Base-by-base conservation (phyloP, 2,888 invertebrate genomes). In the Linnaemya tessellans region DNA sequence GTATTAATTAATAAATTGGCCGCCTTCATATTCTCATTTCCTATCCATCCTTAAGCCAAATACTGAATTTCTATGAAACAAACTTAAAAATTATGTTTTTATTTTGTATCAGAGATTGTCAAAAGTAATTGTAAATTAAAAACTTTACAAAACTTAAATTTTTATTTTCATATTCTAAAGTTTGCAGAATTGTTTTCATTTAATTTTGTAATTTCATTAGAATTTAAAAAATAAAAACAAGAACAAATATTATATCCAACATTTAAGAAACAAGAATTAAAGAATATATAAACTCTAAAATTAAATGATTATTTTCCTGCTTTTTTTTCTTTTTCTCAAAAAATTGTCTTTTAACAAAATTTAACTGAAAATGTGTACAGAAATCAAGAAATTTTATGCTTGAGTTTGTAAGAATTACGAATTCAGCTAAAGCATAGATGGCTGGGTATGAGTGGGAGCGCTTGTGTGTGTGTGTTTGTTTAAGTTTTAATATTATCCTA, bases 401-500 rank as follows among this genome's bases (percentile, higher is more conserved):
- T 20, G 15, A 54, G n/a, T 41, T 54, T 41, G 20, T 30, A 13
- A 43, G n/a, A 54, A 54, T 41, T 51, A 64, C 15, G 25, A 64
- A 74, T 51, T 64, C 1, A 15, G 11, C 49, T 22, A 41, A 43
- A 62, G 49, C 22, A 35, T 4, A 3, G 18, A 13, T 13, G 13
- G 3, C 11, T 1, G 46, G 15, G 15, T 46, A 15, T 46, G 46
- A 5, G 46, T 0, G 15, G 15, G n/a, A 4, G 46, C 15, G n/a
- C 15, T 3, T 46, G n/a, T 9, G 58, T 46, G 35, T 54, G 68
- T 51, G 8, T 73, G 15, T 25, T 1, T 49, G 22, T 70, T 74
- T 71, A 18, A 22, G 54, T 49, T 81, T 68, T 46, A 84, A 65
- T 80, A 80, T 80, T 80, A 84, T 84, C 80, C 84, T 81, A 84